These are phyloP conservation scores for Sphenopsis melanotis DNA, from an alignment of 2,797 vertebrate species.

Conservation along the genomic window DNA sequence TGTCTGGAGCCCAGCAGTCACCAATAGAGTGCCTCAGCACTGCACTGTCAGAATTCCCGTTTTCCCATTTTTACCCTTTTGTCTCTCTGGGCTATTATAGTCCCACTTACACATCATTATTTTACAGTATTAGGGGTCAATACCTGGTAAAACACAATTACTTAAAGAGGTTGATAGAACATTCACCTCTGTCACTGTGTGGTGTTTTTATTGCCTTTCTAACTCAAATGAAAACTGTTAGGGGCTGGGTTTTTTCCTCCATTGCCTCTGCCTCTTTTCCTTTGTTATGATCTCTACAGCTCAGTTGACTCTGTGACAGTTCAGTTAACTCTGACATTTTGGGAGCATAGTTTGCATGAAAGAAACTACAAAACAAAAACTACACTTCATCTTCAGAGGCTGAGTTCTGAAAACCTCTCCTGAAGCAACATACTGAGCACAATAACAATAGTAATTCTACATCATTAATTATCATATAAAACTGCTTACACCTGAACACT, in stretches of 20 bases:
- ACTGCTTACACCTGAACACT: not conserved
- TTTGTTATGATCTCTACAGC: not conserved
- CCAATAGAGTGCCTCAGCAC: not conserved
- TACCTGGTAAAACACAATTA: not conserved
- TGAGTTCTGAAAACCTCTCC: not conserved
- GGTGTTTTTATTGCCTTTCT: not conserved
- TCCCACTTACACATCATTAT: not conserved
- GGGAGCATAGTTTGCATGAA: constrained; percentile 33
- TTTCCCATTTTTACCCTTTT: not conserved
- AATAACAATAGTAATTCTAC: not conserved
- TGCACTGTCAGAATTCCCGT: not conserved
- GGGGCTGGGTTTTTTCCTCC: rapidly evolving
- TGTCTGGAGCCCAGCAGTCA: not conserved
- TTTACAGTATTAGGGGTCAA: not conserved
- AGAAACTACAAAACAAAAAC: constrained; percentile 10
- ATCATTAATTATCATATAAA: constrained; percentile 2
- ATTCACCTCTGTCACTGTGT: not conserved
- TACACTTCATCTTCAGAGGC: not conserved
- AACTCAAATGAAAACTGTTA: not conserved
- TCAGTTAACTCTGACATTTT: constrained; percentile 49
- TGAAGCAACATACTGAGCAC: not conserved
- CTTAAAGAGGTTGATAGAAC: not conserved
- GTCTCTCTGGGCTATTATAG: not conserved
- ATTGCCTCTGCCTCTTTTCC: not conserved
- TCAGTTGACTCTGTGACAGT: constrained; percentile 10